Evolutionary conservation across 2,888 invertebrate species (phyloP), one percentile per base, ranked within the genome.

Genomic region (Rhagonycha fulva): DNA sequence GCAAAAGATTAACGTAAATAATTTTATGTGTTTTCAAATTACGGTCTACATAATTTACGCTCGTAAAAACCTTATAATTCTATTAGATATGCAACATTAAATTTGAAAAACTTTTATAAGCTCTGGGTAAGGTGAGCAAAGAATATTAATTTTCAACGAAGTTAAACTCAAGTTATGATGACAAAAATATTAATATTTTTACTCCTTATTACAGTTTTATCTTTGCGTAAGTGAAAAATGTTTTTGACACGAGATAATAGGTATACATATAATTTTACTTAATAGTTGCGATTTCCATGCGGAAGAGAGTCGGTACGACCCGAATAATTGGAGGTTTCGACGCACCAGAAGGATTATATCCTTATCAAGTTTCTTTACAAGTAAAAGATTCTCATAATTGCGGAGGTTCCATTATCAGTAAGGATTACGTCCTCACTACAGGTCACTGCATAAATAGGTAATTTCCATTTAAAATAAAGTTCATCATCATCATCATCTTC

Each of bases 371-470:
- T 10, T 68, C 72, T 24, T 9, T 28, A 24, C 62, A 23, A 11
- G 9, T 70, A 19, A 62, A 62, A 24, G 26, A 10, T 62, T n/a
- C 1, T 26, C 61, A 26, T 26, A 14, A 14, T 10, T 73, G 73
- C 14, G 73, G 69, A 12, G 73, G 62, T 14, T 73, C 73, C 9
- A 28, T 73, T 62, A 68, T 73, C 47, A 88, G 83, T 74, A 62
- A 73, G 1, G 79, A 80, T 12, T 84, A 85, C 72, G 82, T 90
- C 9, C 62, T 73, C 4, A 73, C 73, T 7, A 69, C 73, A 9
- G 73, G 69, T n/a, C 73, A 73, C 62, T 73, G 73, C 28, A 0
- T 73, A 0, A 14, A 14, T n/a, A 60, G 61, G 73, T 73, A 68
- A 68, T 19, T 68, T 10, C 14, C 2, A 47, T n/a, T n/a, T n/a